These are phyloP conservation scores for Protobothrops flavoviridis DNA, from an alignment of 2,113 vertebrate genomes.

Conservation along the genomic window DNA sequence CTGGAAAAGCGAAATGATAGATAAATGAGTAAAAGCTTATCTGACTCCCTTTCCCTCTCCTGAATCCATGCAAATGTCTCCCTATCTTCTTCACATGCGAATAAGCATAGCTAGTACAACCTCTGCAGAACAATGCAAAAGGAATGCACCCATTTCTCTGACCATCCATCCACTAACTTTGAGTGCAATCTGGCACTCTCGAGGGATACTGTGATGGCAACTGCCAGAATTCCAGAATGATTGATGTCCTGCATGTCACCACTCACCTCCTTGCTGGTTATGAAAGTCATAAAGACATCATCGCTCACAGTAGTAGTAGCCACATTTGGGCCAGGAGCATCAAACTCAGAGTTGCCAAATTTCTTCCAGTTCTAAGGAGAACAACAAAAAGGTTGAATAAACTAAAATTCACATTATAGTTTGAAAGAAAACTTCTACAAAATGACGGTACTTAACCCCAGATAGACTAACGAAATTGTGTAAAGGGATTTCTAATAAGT, in stretches of 20 bases:
- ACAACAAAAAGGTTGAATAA: not conserved
- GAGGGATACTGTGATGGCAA: not conserved
- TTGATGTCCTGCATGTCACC: accelerated
- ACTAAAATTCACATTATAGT: too few relatives aligned
- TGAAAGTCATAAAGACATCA: constrained; percentile 95
- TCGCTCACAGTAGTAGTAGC: constrained; percentile 96
- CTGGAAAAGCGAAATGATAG: constrained; percentile 51
- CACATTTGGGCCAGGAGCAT: constrained; percentile 88
- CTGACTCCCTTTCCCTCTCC: not conserved
- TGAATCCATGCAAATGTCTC: too few relatives aligned
- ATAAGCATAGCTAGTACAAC: not conserved
- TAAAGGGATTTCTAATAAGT: too few relatives aligned
- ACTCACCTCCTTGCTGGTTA: constrained; percentile 93
- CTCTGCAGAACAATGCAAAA: not conserved
- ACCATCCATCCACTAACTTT: not conserved
- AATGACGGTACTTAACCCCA: too few relatives aligned
- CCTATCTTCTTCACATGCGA: not conserved
- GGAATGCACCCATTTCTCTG: too few relatives aligned
- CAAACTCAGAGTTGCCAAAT: constrained; percentile 92
- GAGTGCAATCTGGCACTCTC: not conserved
- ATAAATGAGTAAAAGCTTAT: accelerated
- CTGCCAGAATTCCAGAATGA: not conserved
- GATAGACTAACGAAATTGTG: too few relatives aligned
- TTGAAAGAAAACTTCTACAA: too few relatives aligned
- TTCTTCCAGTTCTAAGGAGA: constrained; percentile 92